Conservation (phyloP, 2,113 vertebrate species). For the Phoenicopterus ruber region DNA sequence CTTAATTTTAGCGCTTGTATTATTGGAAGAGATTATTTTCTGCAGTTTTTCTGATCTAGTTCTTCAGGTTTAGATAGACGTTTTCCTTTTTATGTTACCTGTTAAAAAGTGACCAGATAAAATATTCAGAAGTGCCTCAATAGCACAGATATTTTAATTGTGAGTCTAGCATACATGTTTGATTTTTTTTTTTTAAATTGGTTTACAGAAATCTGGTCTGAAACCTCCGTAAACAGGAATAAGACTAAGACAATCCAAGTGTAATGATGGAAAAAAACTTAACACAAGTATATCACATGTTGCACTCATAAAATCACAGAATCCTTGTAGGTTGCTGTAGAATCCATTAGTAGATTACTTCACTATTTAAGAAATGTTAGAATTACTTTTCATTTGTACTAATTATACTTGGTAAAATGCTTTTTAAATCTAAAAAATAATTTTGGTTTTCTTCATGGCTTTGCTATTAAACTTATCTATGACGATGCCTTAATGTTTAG, state of each 20-base stretch:
- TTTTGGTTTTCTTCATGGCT: background rate
- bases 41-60: background rate
- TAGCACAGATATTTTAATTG: background rate
- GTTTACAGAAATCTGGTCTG: background rate
- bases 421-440: background rate
- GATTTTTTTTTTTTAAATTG: background rate
- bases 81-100: background rate
- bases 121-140: background rate
- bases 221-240: background rate
- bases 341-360: no score
- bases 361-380: background rate
- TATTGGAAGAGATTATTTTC: background rate
- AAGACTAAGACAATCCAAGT: background rate
- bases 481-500: background rate
- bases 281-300: background rate
- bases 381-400: background rate
- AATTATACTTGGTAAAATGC: background rate
- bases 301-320: background rate
- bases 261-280: background rate
- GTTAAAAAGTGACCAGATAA: background rate
- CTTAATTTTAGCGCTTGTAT: background rate
- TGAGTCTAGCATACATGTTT: background rate
- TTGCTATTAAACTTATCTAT: background rate
- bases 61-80: background rate
- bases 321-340: no score